Base-by-base conservation (phyloP, 2,797 vertebrate genomes). In the Discoglossus pictus region DNA sequence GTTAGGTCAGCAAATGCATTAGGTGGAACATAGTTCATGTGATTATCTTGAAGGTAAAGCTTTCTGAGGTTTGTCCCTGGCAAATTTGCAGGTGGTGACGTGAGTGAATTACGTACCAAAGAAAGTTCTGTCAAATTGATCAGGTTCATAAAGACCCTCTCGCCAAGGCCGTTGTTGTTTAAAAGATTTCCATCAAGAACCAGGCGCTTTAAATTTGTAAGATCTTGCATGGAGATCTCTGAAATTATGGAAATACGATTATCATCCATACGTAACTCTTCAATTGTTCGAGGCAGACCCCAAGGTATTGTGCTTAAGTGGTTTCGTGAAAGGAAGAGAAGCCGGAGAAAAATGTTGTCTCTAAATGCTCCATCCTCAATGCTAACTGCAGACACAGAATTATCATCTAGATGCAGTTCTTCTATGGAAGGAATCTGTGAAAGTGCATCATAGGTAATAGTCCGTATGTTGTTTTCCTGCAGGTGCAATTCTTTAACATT, bases 181-280 rank as follows among this genome's bases (percentile, higher is more conserved):
- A 99, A 88, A 61, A 99, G 90, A 86, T 99, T 99, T 79, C 98
- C 98, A 21, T 99, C 98, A 80, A 99, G 87, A 80, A 99, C 92
- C 40, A 99, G 90, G 56, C 98, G 92, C 84, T 98, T 98, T 72
- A 99, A 87, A 84, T 98, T 98, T 77, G 95, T 97, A 76, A 99
- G 96, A 81, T 98, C 94, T 90, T 97, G 94, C 81, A 99, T 89
- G 21, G 96, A 94, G 65, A 88, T 89, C 82, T 98, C 95, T 16
- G 94, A 94, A 86, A 99, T 99, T 0, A 94, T 96, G 43, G 97
- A 98, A 85, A 99, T 99, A 50, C 98, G 95, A 86, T 99, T 99
- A 92, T 99, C 98, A 75, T 99, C 98, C 77, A 99, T 90, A 78
- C 98, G 94, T 68, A 99, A 81, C 81, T 99, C 98, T 86, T 99